Percentiles rank a stretch among this genome's conserved stretches.
Evolutionary conservation across 1,140 invertebrate genomes (phyloP).

Genomic region (Penaeus indicus): DNA sequence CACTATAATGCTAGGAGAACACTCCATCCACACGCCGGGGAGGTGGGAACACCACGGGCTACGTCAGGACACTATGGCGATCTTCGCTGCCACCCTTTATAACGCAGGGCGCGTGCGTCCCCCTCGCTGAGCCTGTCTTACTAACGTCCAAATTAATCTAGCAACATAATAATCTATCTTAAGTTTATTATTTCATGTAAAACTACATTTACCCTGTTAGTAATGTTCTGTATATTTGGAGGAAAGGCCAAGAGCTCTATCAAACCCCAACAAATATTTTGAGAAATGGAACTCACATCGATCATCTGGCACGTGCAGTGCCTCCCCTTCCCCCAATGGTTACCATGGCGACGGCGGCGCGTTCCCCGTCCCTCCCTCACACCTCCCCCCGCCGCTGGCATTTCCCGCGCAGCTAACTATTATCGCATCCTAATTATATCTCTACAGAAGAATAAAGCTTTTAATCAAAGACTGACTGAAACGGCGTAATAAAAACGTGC

Average conservation of each 20-base stretch:
- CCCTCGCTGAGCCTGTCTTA: neutral
- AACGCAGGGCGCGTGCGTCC: conserved; percentile 37
- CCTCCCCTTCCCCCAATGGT: conserved; percentile 10
- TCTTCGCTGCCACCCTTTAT: conserved; percentile 11
- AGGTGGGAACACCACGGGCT: conserved; percentile 34
- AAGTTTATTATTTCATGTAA: neutral
- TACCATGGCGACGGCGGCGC: conserved; percentile 40
- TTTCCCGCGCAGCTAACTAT: conserved; percentile 23
- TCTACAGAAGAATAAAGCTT: no score
- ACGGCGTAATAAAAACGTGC: no score
- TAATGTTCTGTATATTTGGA: no score
- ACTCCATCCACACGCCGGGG: conserved; percentile 2
- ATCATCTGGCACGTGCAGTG: conserved; percentile 43
- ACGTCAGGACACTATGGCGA: conserved; percentile 51
- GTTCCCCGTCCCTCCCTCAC: conserved; percentile 34
- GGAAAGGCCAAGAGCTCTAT: no score
- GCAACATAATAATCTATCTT: neutral
- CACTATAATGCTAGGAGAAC: conserved; percentile 15
- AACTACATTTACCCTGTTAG: no score
- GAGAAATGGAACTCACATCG: neutral
- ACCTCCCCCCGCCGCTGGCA: conserved; percentile 2
- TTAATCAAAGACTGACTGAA: no score
- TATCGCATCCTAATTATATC: no score
- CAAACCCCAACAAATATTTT: neutral
- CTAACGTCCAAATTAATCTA: neutral